Conservation (phyloP, 2,888 invertebrate species). For the Calliphora vomitoria region DNA sequence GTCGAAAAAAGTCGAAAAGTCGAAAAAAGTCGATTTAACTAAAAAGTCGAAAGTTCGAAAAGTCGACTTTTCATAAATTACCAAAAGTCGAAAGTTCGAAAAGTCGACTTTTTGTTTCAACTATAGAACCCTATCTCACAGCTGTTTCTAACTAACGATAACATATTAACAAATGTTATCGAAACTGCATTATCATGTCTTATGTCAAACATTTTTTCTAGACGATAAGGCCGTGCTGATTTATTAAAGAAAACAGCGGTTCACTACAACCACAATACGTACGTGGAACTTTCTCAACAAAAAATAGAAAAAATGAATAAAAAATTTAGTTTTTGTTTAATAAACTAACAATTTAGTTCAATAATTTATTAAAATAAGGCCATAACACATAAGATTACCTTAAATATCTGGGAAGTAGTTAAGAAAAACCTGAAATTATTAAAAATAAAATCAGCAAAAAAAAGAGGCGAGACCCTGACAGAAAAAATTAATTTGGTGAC, state of each 20-base stretch:
- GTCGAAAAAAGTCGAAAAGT: no score
- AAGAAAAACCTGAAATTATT: conserved; percentile 47
- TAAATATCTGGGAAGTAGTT: not conserved
- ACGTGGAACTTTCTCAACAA: conserved; percentile 78
- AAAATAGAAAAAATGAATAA: conserved; percentile 59
- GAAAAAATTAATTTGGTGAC: conserved; percentile 22
- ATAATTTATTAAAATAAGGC: not conserved
- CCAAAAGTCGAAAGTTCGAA: no score
- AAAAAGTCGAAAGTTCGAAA: no score
- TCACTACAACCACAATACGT: conserved; percentile 65
- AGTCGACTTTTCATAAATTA: no score
- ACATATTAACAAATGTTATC: not conserved
- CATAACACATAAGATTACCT: not conserved
- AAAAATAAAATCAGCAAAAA: conserved; percentile 46
- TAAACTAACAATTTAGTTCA: conserved; percentile 29
- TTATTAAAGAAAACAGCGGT: conserved; percentile 54
- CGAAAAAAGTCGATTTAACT: no score
- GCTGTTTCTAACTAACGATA: conserved; percentile 18
- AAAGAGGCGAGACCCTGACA: conserved; percentile 50
- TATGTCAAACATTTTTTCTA: not conserved
- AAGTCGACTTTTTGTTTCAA: no score
- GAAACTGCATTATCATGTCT: not conserved
- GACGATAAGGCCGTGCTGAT: conserved; percentile 33
- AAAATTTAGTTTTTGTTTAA: conserved; percentile 62
- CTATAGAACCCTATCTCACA: not conserved